These are phyloP conservation scores for Doryteuthis pealeii DNA, from an alignment of 1,140 invertebrate genomes.

Conservation along the genomic window DNA sequence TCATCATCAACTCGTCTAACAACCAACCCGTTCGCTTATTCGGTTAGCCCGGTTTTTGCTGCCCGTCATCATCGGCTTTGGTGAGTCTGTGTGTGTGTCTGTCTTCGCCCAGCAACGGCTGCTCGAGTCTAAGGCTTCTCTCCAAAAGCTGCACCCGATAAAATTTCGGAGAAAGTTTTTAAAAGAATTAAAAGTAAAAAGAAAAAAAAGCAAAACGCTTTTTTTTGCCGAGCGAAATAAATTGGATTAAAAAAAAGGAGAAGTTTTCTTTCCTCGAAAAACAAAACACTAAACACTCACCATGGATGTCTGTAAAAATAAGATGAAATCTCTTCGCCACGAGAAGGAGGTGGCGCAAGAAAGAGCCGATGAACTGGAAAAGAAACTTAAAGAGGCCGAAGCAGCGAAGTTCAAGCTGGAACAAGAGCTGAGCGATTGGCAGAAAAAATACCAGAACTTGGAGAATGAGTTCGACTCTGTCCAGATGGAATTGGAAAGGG, in stretches of 20 bases:
- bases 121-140: neutral
- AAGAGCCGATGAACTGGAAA: constrained; percentile 8
- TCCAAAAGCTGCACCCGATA: neutral
- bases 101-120: neutral
- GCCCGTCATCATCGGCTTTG: neutral
- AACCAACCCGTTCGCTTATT: neutral
- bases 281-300: neutral
- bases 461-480: neutral
- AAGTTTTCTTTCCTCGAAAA: neutral
- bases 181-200: neutral
- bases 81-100: neutral
- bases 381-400: constrained; percentile 1
- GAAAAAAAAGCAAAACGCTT: neutral
- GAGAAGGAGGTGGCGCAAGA: neutral
- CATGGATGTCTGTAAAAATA: constrained; percentile 2
- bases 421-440: neutral
- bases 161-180: neutral
- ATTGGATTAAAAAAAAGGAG: neutral
- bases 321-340: constrained; percentile 4
- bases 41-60: neutral
- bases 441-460: constrained; percentile 6
- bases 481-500: neutral
- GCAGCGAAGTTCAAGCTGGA: neutral
- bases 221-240: neutral
- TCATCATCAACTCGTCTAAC: neutral